Evolutionary conservation across 2,113 vertebrate genomes (phyloP).

Genomic region (Psittacara wagleri): DNA sequence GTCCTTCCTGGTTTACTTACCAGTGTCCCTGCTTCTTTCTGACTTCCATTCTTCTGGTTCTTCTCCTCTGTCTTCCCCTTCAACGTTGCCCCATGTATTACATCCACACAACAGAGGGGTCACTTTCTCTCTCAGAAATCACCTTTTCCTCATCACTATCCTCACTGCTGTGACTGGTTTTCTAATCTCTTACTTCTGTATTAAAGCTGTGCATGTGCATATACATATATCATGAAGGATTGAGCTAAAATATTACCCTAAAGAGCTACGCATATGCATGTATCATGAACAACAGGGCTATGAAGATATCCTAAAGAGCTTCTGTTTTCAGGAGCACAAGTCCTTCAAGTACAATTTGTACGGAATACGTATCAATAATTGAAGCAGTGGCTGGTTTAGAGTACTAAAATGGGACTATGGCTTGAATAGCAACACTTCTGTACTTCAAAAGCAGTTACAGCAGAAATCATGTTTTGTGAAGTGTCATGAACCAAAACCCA

Average conservation of each 20-base stretch:
- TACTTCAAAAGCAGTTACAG: background rate
- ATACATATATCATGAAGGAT: background rate
- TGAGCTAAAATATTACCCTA: background rate
- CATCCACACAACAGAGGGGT: accelerated
- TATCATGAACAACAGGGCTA: background rate
- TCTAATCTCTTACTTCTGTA: background rate
- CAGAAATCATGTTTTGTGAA: background rate
- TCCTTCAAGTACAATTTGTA: background rate
- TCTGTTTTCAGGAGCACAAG: background rate
- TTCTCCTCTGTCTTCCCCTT: background rate
- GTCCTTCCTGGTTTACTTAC: background rate
- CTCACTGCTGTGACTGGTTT: background rate
- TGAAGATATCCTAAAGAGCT: background rate
- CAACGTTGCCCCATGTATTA: background rate
- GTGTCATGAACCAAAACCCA: background rate
- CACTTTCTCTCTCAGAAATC: background rate
- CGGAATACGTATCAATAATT: background rate
- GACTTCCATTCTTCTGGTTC: background rate
- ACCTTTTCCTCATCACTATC: background rate
- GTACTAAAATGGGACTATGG: background rate
- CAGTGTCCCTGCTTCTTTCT: background rate
- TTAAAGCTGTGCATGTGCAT: background rate
- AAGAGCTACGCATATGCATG: background rate
- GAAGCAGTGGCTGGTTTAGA: background rate
- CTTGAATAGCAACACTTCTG: background rate